Evolutionary conservation across 2,113 vertebrate species (phyloP).

Genomic region (Hiodon tergisus): DNA sequence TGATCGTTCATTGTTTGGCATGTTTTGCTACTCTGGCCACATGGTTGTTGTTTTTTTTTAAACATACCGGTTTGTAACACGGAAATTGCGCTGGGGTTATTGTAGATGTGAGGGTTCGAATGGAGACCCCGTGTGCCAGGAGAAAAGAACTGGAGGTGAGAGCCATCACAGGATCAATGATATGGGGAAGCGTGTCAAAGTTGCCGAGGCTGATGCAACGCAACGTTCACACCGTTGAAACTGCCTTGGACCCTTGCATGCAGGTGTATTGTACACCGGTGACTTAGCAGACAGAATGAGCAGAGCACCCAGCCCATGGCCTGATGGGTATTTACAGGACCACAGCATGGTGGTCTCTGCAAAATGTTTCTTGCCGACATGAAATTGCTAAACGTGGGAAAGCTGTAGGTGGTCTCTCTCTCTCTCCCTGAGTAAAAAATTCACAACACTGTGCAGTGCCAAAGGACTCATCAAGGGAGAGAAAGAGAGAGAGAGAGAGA

Average conservation of each 20-base stretch:
- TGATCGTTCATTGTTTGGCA: not conserved
- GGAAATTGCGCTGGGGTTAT: not conserved
- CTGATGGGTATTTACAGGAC: no score
- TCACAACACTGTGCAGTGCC: constrained; percentile 4
- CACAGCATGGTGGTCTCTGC: not conserved
- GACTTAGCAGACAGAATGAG: no score
- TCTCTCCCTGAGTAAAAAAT: not conserved
- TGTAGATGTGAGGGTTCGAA: no score
- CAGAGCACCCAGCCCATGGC: no score
- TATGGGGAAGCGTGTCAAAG: no score
- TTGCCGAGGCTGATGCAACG: no score
- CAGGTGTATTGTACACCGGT: no score
- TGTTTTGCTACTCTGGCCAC: not conserved
- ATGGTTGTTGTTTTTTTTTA: not conserved
- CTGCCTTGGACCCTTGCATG: no score
- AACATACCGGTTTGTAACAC: not conserved
- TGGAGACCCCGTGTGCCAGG: no score
- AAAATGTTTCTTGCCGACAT: not conserved
- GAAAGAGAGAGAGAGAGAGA: not conserved
- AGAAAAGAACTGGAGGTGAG: no score
- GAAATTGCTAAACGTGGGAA: not conserved
- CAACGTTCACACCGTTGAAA: no score
- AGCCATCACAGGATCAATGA: no score
- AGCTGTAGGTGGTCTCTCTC: not conserved
- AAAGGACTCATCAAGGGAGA: not conserved